phyloP scores from a whole-genome alignment of 2,888 invertebrate genomes.

The Agriopis marginaria region DNA sequence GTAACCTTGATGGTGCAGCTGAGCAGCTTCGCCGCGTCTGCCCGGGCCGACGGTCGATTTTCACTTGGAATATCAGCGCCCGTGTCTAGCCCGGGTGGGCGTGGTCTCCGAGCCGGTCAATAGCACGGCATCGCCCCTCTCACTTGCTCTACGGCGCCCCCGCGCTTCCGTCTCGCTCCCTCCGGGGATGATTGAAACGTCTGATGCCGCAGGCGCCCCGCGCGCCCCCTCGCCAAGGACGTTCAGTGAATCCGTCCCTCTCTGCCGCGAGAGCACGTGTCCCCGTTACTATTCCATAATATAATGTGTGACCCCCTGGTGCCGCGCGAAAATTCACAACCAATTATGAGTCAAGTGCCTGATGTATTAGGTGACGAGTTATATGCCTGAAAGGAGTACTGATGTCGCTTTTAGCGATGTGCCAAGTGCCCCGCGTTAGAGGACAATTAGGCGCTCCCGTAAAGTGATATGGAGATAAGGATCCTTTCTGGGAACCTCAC shows the following conservation, averaged over 20 bases:
- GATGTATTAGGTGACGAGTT: conserved; percentile 79
- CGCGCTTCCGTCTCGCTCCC: conserved; percentile 68
- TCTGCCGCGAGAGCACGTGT: conserved; percentile 86
- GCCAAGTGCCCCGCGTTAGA: conserved; percentile 68
- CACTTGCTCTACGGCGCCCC: conserved; percentile 59
- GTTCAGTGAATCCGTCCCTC: conserved; percentile 87
- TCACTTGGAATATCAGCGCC: conserved; percentile 83
- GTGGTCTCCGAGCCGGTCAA: conserved; percentile 85
- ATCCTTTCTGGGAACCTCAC: conserved; percentile 70
- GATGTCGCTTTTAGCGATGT: conserved; percentile 75
- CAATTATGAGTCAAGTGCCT: conserved; percentile 85
- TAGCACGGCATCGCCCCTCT: conserved; percentile 79
- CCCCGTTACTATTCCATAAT: conserved; percentile 83
- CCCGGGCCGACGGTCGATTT: conserved; percentile 85
- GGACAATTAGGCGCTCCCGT: conserved; percentile 76
- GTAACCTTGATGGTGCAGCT: conserved; percentile 81
- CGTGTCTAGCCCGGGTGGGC: conserved; percentile 85
- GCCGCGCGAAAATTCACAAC: conserved; percentile 84
- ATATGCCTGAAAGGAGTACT: conserved; percentile 79
- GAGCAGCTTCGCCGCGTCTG: conserved; percentile 76
- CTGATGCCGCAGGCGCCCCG: conserved; percentile 86
- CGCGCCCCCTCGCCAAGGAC: conserved; percentile 85
- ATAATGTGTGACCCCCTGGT: conserved; percentile 84
- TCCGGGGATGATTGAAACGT: conserved; percentile 86
- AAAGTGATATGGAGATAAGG: conserved; percentile 84